Percentiles rank a stretch among this genome's conserved stretches.
Evolutionary conservation across 1,140 invertebrate species (phyloP).

Genomic region (Ceratina australensis): DNA sequence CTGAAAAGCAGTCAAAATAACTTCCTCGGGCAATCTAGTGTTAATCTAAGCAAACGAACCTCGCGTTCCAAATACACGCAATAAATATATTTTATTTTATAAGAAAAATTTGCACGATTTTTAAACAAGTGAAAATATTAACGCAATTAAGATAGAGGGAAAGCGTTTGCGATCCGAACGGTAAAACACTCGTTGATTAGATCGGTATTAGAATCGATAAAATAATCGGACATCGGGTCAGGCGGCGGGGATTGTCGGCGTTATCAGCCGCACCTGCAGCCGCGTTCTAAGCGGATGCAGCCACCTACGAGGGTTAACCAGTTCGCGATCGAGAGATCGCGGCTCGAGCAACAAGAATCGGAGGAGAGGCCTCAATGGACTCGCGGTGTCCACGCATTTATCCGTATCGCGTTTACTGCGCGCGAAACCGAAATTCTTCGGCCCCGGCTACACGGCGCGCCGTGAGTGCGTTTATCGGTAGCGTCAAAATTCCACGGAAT

Average conservation of each 20-base stretch:
- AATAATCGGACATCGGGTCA: neutral
- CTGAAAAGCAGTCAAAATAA: too few species aligned
- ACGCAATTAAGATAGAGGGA: neutral
- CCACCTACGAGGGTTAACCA: constrained; percentile 37
- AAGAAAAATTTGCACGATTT: too few species aligned
- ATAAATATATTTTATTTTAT: too few species aligned
- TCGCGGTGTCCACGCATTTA: constrained; percentile 15
- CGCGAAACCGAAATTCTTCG: constrained; percentile 37
- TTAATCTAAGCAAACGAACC: too few species aligned
- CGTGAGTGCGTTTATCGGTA: constrained; percentile 53
- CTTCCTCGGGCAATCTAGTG: too few species aligned
- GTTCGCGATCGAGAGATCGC: constrained; percentile 8
- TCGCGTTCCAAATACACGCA: too few species aligned
- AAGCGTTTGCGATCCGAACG: too few species aligned
- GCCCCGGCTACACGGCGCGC: constrained; percentile 21
- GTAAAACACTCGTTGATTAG: too few species aligned
- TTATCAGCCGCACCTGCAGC: constrained; percentile 55
- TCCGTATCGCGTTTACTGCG: constrained; percentile 42
- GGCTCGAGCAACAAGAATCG: neutral
- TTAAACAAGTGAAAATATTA: neutral
- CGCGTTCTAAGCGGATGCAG: constrained; percentile 34
- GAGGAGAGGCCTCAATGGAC: neutral
- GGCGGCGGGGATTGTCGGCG: constrained; percentile 6
- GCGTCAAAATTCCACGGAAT: constrained; percentile 33
- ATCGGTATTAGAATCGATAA: neutral